These are phyloP conservation scores for Morpho helenor DNA, from an alignment of 2,888 invertebrate genomes.

Conservation along the genomic window DNA sequence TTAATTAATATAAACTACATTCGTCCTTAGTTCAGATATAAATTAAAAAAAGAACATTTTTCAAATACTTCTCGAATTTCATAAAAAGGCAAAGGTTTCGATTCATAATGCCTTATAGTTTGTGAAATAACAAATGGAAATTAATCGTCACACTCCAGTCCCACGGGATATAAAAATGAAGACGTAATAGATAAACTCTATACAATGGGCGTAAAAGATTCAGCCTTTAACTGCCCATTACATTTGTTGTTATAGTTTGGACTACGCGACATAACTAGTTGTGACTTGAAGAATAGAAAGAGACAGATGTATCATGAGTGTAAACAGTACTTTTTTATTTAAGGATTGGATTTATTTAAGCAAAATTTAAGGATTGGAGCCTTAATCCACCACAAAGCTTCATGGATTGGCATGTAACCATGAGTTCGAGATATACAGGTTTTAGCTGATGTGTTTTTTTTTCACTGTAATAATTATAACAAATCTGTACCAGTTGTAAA, in stretches of 20 bases:
- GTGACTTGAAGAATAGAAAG: neutral
- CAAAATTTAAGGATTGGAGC: too few relatives aligned
- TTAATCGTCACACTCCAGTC: conserved; percentile 53
- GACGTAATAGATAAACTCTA: conserved; percentile 58
- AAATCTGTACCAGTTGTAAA: too few relatives aligned
- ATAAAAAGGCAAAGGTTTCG: neutral
- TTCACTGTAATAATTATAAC: too few relatives aligned
- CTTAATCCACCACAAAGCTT: too few relatives aligned
- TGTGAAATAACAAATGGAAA: conserved; percentile 42
- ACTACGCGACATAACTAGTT: neutral
- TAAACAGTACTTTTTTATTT: too few relatives aligned
- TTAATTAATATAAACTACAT: too few relatives aligned
- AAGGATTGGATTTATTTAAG: too few relatives aligned
- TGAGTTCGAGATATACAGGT: too few relatives aligned
- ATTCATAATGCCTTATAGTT: neutral
- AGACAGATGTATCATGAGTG: neutral
- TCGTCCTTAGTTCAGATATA: too few relatives aligned
- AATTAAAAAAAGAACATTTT: neutral
- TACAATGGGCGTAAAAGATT: conserved; percentile 40
- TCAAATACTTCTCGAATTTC: neutral
- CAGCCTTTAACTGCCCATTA: conserved; percentile 8
- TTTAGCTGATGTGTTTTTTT: too few relatives aligned
- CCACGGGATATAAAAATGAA: conserved; percentile 67
- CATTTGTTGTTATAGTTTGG: neutral
- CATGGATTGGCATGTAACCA: too few relatives aligned